Base-by-base conservation (phyloP, 2,113 vertebrate species). In the Oxygymnocypris stewartii region DNA sequence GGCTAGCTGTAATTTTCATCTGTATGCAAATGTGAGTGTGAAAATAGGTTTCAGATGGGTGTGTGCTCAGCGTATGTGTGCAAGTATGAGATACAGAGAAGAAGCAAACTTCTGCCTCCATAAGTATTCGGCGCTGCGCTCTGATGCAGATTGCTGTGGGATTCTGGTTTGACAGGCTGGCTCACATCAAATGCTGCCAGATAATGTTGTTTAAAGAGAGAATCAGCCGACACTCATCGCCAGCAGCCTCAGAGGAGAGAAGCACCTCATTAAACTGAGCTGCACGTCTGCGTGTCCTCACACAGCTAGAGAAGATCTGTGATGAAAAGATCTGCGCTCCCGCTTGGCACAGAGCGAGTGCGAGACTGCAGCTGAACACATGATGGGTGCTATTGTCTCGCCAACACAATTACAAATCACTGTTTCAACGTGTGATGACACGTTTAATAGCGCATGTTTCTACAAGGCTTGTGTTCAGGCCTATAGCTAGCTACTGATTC, bases 151-250 rank as follows among this genome's bases (percentile, higher is more conserved):
- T 80, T 88, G 89, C 86, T 85, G 79, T 86, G 85, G 82, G 87
- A 79, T 84, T 87, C 82, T 35, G 78, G 42, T 40, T 87, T 88
- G 85, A 90, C 85, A 87, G 89, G 61, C 85, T 78, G 82, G 59
- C 82, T 85, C 82, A 88, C 87, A 90, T 87, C 89, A n/a, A n/a
- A n/a, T n/a, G n/a, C n/a, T n/a, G n/a, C n/a, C n/a, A 31, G 82
- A 87, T 88, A 87, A 86, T 85, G 77, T 84, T 86, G 77, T 79
- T 88, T 84, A 85, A 87, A 90, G 77, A 87, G 82, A 87, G 49
- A 88, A 86, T 79, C 84, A 87, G 76, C 71, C 44, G 74, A 86
- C 85, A 86, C 85, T 81, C 84, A 81, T 85, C 57, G 79, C 54
- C 78, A 77, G 49, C 31, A 63, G 44, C 73, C 80, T 40, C 49